A percentile compares a stretch with the other conserved stretches of the same genome.
These are phyloP conservation scores for Drosophila birchii DNA, from an alignment of 2,888 invertebrate genomes.

Conservation along the genomic window DNA sequence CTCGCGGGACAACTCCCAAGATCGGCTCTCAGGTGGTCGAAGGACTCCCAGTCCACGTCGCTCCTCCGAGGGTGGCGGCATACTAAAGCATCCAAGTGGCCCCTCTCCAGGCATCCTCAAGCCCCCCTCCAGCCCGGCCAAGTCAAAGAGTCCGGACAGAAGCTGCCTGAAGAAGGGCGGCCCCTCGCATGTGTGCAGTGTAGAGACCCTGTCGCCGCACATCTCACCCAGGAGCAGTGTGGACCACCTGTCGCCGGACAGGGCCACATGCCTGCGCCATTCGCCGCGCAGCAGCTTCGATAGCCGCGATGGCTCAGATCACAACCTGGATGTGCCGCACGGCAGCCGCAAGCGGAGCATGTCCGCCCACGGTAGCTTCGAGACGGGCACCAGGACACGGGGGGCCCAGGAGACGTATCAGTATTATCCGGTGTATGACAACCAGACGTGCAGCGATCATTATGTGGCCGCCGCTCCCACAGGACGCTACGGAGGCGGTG, in stretches of 20 bases:
- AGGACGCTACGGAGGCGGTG: constrained; percentile 50
- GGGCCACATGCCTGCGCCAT: constrained; percentile 79
- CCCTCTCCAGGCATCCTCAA: constrained; percentile 82
- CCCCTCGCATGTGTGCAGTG: constrained; percentile 82
- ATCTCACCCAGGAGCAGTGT: constrained; percentile 83
- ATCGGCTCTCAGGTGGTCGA: constrained; percentile 79
- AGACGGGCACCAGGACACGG: constrained; percentile 68
- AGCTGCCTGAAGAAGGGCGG: constrained; percentile 83
- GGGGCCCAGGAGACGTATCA: constrained; percentile 82
- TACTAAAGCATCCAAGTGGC: constrained; percentile 81
- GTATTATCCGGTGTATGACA: constrained; percentile 84
- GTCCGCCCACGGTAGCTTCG: constrained; percentile 84
- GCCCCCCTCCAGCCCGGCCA: constrained; percentile 82
- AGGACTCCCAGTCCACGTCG: constrained; percentile 84
- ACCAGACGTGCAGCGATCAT: constrained; percentile 83
- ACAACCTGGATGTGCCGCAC: constrained; percentile 81
- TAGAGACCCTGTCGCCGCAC: constrained; percentile 83
- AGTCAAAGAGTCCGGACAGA: constrained; percentile 84
- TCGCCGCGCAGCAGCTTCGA: constrained; percentile 84
- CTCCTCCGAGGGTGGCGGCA: constrained; percentile 83
- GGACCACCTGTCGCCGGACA: constrained; percentile 84
- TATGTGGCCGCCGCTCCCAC: constrained; percentile 82
- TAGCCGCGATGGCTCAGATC: constrained; percentile 82
- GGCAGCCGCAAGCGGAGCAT: constrained; percentile 82
- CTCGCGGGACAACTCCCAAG: constrained; percentile 82